A percentile compares a stretch with the other conserved stretches of the same genome.
Conservation (phyloP, 2,888 invertebrate species). For the Pollenia angustigena region DNA sequence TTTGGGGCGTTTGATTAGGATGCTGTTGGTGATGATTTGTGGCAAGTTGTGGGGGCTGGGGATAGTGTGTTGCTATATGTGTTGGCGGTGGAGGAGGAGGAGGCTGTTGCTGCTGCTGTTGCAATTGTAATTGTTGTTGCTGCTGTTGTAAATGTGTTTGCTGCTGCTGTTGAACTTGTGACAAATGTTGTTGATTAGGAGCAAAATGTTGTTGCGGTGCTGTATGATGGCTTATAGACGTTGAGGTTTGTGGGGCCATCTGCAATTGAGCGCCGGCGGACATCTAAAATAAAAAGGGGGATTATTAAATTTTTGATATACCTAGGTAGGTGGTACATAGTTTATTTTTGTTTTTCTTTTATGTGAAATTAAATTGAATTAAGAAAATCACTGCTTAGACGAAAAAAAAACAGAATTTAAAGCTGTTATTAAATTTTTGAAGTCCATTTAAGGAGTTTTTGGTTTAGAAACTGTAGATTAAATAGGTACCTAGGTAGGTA, state of each 20-base stretch:
- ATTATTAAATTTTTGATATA: conserved; percentile 16
- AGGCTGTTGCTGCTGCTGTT: conserved; percentile 72
- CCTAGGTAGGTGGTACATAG: not conserved
- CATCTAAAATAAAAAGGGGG: conserved; percentile 87
- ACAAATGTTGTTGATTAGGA: conserved; percentile 77
- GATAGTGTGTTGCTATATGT: conserved; percentile 66
- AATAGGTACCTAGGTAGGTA: not conserved
- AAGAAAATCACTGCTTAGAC: too few relatives aligned
- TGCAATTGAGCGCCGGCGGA: conserved; percentile 98
- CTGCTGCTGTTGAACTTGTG: conserved; percentile 74
- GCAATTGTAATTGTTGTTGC: conserved; percentile 82
- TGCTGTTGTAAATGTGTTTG: conserved; percentile 74
- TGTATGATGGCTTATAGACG: conserved; percentile 83
- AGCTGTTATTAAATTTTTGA: too few relatives aligned
- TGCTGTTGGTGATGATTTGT: conserved; percentile 72
- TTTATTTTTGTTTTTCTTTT: too few relatives aligned
- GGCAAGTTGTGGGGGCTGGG: conserved; percentile 75
- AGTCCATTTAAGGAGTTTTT: too few relatives aligned
- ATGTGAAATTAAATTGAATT: too few relatives aligned
- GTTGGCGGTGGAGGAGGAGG: conserved; percentile 73
- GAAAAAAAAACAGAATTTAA: too few relatives aligned
- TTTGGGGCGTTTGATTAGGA: conserved; percentile 74
- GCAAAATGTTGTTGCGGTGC: conserved; percentile 80
- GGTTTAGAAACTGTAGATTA: too few relatives aligned
- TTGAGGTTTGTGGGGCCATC: conserved; percentile 97